phyloP scores from a whole-genome alignment of 2,797 vertebrate species.

The Catostomus latipinnis region DNA sequence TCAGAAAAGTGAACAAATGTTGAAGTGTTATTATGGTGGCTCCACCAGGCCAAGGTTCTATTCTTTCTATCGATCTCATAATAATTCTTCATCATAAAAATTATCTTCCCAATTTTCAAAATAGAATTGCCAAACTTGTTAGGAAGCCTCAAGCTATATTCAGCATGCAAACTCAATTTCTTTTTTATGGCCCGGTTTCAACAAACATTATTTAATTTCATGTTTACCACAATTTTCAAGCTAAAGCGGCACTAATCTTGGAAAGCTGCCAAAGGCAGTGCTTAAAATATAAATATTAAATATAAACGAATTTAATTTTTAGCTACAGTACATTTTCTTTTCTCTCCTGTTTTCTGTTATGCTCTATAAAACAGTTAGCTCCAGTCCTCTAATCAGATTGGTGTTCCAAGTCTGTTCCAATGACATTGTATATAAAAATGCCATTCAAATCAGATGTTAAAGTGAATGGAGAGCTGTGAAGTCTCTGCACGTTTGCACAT shows the following conservation, averaged over 20 bases:
- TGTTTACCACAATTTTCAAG: neutral
- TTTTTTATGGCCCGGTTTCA: neutral
- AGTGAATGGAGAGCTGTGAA: neutral
- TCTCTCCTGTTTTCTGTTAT: neutral
- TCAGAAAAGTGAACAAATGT: neutral
- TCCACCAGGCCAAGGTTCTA: neutral
- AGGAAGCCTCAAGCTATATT: neutral
- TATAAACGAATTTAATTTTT: neutral
- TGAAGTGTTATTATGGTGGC: neutral
- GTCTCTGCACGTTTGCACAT: neutral
- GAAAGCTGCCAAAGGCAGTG: neutral
- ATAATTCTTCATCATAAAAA: neutral
- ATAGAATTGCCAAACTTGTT: neutral
- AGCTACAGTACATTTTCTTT: neutral
- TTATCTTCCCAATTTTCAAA: neutral
- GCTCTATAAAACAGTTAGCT: no score
- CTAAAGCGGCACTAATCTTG: neutral
- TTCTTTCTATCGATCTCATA: neutral
- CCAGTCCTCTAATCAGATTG: no score
- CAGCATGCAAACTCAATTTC: neutral
- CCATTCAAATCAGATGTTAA: constrained; percentile 6
- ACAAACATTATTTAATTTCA: neutral
- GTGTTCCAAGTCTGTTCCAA: neutral
- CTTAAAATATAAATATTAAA: constrained; percentile 5
- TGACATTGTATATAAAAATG: neutral